Evolutionary conservation across 2,113 vertebrate species (phyloP), one percentile per base, ranked within the genome.

Genomic region (Malurus elegans): DNA sequence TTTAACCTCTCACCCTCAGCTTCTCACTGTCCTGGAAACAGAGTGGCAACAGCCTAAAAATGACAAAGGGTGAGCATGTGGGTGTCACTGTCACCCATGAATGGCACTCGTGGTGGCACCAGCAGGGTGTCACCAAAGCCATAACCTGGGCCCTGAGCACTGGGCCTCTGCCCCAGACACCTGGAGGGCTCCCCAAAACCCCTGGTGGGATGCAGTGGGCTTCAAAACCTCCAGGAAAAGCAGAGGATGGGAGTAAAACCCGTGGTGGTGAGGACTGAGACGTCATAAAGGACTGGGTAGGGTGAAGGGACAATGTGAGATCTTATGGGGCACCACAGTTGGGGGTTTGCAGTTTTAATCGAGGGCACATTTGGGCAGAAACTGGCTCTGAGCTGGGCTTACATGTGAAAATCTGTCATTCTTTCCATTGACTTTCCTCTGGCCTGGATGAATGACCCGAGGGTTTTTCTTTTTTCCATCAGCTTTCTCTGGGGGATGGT

Each of bases 51-150:
- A 70, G 64, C 36, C 26, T 47, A 32, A 61, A 32, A 61, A 23
- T 6, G n/a, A 8, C 0, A 2, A 11, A 18, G 50, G n/a, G 15
- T 15, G 21, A 36, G 23, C 0, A 0, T 0, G 0, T 15, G 11
- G 9, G 38, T 62, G 79, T 60, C 44, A 7, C 0, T 34, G 54
- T 44, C 76, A 56, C 40, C 25, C 40, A 8, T 0, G 16, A 56
- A 12, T 9, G 71, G 36, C 15, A 20, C 26, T 15, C 0, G 14
- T 23, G 38, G 4, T 42, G 36, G 12, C 71, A 42, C 53, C 31
- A 53, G 40, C 42, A 45, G 54, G 10, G 7, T 54, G 31, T 25
- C 66, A n/a, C 76, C 72, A 70, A 11, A 20, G 13, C 36, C 14
- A 1, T 2, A 40, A 53, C 0, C 5, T 6, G 23, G 34, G 19